Conservation (phyloP, 1,140 invertebrate genomes). For the Lucilia sericata region DNA sequence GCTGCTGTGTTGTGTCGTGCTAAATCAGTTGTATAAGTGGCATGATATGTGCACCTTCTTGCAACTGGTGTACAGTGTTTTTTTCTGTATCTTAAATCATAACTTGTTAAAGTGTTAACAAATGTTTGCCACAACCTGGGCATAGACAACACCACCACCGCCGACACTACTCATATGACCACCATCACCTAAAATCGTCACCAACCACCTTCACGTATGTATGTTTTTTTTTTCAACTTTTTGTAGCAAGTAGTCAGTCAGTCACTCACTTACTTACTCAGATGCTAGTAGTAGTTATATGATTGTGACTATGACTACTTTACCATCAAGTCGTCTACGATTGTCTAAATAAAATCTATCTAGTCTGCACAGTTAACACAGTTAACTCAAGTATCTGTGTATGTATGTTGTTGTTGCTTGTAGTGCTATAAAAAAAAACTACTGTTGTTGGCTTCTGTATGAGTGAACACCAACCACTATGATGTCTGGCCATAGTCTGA, state of each 20-base stretch:
- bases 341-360: neutral
- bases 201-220: neutral
- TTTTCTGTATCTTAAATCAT: slow-evolving; percentile 51
- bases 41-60: slow-evolving; percentile 8
- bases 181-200: neutral
- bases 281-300: no score
- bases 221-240: neutral
- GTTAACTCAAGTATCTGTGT: neutral
- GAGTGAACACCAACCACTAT: neutral
- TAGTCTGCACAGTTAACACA: neutral
- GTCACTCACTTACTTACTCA: neutral
- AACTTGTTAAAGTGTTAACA: slow-evolving; percentile 67
- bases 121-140: slow-evolving; percentile 55
- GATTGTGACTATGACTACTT: neutral
- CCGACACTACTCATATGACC: neutral
- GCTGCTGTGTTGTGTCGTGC: neutral
- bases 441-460: slow-evolving; percentile 8
- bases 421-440: neutral
- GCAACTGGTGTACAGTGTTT: neutral
- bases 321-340: neutral
- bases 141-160: slow-evolving; percentile 49
- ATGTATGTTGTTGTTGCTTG: neutral
- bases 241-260: slow-evolving; percentile 3
- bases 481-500: slow-evolving; percentile 16
- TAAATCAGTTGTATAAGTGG: slow-evolving; percentile 13